Conservation (phyloP, 2,113 vertebrate genomes). For the Mus pahari region DNA sequence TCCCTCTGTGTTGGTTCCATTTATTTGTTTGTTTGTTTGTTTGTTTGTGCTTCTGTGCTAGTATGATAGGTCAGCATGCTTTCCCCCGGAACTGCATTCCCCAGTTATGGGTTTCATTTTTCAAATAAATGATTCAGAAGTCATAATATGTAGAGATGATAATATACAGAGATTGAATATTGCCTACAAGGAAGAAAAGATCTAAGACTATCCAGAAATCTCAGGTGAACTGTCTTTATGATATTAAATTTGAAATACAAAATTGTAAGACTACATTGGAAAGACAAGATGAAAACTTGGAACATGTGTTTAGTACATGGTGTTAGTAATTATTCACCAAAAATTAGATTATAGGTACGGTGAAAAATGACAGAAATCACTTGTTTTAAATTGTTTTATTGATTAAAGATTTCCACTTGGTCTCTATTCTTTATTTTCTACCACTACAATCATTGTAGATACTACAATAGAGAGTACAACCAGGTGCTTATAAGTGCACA, state of each 20-base stretch:
- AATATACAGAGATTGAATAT: neutral
- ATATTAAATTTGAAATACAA: neutral
- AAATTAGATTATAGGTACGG: neutral
- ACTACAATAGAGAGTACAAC: neutral
- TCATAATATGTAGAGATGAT: neutral
- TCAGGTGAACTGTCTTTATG: neutral
- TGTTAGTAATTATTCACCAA: slow-evolving; percentile 10
- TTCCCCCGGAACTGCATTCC: neutral
- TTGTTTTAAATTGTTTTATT: neutral
- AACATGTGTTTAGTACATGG: neutral
- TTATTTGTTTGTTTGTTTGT: neutral
- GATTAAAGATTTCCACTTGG: neutral
- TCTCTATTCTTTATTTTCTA: slow-evolving; percentile 12
- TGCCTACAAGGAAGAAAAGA: neutral
- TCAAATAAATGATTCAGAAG: neutral
- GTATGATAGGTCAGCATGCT: too few relatives aligned
- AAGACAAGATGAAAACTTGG: neutral
- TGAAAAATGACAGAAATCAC: neutral
- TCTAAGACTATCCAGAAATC: slow-evolving; percentile 4
- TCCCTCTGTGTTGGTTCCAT: neutral
- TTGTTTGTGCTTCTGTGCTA: neutral
- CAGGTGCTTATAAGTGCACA: neutral
- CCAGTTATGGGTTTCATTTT: neutral
- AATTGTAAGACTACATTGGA: neutral
- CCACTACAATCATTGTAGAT: neutral